A percentile compares a stretch with the other conserved stretches of the same genome.
Evolutionary conservation across 2,888 invertebrate species (phyloP).

Genomic region (Pristionchus mayeri): DNA sequence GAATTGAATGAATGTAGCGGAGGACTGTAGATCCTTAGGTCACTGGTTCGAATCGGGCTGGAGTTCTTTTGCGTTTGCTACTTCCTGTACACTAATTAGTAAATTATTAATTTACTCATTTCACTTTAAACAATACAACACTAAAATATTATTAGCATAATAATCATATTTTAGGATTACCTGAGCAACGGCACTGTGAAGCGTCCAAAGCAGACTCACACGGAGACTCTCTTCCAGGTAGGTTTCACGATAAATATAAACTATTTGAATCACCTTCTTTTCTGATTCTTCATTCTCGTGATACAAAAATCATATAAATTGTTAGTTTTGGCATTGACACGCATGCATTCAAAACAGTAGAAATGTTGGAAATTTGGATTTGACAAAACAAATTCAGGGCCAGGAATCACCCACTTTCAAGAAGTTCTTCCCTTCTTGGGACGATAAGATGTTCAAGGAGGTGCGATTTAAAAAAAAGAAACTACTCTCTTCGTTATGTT

Average conservation of each 20-base stretch:
- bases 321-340: not conserved
- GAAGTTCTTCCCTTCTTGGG: slow-evolving; percentile 86
- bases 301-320: not conserved
- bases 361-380: too few species aligned
- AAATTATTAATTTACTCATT: too few species aligned
- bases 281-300: not conserved
- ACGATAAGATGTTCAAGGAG: slow-evolving; percentile 77
- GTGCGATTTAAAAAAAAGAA: slow-evolving; percentile 56
- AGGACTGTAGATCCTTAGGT: slow-evolving; percentile 6
- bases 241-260: not conserved
- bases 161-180: slow-evolving; percentile 46
- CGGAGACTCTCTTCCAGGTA: slow-evolving; percentile 84
- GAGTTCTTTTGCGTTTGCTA: not conserved
- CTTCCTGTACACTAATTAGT: too few species aligned
- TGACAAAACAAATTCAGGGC: slow-evolving; percentile 79
- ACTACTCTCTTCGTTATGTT: too few species aligned
- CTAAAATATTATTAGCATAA: too few species aligned
- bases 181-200: slow-evolving; percentile 43
- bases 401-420: slow-evolving; percentile 86
- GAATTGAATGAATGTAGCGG: not conserved
- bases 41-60: slow-evolving; percentile 17
- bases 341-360: too few species aligned
- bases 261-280: not conserved
- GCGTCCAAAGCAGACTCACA: slow-evolving; percentile 81
- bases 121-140: too few species aligned